Conservation (phyloP, 2,888 invertebrate genomes). For the Dolomedes plantarius region DNA sequence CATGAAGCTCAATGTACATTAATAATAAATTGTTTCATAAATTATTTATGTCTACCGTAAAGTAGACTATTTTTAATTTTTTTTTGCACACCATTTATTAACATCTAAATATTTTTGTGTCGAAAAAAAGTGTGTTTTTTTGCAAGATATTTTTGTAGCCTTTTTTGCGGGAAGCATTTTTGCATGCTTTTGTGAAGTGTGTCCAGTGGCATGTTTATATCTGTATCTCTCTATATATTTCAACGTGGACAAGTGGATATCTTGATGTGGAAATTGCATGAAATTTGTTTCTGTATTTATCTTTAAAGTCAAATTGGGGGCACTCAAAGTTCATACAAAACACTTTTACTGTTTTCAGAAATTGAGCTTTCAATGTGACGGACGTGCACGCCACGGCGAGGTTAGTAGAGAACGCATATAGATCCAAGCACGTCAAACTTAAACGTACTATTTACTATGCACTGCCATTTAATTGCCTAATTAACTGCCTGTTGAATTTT, state of each 20-base stretch:
- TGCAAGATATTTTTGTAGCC: no score
- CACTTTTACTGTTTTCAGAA: constrained; percentile 68
- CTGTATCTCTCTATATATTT: neutral
- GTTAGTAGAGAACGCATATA: constrained; percentile 52
- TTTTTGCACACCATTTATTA: no score
- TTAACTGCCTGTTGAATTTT: neutral
- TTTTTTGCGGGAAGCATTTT: constrained; percentile 23
- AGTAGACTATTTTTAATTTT: no score
- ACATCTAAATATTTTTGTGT: no score
- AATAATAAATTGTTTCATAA: no score
- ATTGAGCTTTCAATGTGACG: constrained; percentile 61
- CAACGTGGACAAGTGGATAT: constrained; percentile 19
- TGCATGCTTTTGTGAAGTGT: constrained; percentile 60
- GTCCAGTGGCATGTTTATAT: constrained; percentile 45
- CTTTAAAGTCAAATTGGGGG: constrained; percentile 29
- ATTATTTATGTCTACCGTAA: no score
- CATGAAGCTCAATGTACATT: no score
- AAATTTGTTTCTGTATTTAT: constrained; percentile 58
- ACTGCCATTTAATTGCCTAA: constrained; percentile 45
- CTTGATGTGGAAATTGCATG: constrained; percentile 68
- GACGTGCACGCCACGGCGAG: constrained; percentile 52
- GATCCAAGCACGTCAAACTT: constrained; percentile 49
- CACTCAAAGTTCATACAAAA: constrained; percentile 34
- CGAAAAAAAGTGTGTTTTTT: no score
- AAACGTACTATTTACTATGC: constrained; percentile 25